Base-by-base conservation (phyloP, 2,797 vertebrate genomes). In the Tenualosa thibaudeaui region DNA sequence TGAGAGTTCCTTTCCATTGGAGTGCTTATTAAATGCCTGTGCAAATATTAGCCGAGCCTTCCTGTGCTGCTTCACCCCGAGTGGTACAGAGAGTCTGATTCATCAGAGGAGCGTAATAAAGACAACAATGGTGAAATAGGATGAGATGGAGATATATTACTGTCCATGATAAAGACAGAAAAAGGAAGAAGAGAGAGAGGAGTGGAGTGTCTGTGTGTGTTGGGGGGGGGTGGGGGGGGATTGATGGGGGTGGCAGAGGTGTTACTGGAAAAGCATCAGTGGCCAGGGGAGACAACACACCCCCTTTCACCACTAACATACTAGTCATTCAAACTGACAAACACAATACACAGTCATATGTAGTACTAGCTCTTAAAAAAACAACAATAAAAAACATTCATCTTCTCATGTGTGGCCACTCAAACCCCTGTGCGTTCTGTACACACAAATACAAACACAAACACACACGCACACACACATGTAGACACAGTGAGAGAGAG, bases 31-130 rank as follows among this genome's bases (percentile, higher is more conserved):
- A 89, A 87, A 89, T 81, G 85, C 86, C 86, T 58, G 37, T 83
- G 54, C 83, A 87, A 89, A 89, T 89, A 89, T 89, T 86, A 85
- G 58, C 86, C 82, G 81, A 89, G 56, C 84, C 71, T 78, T 43
- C 71, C 71, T 4, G 37, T 10, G 3, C 40, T 7, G 15, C 71
- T 78, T n/a, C 19, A 7, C 40, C 71, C 8, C 40, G 17, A 46
- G 37, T 15, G 37, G 10, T 78, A 78, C 19, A 78, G 15, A 19
- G 40, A 78, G 71, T 22, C 17, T 46, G 19, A 40, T 46, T 46
- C 40, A 78, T 46, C 37, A 2, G 71, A 46, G 40, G 5, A 19
- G 17, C 37, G 17, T 8, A 22, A 78, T 8, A 78, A 19, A 78
- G 37, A 78, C 19, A 78, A 78, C 71, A 22, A 78, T 22, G 71